Evolutionary conservation across 2,797 vertebrate species (phyloP).

Genomic region (Anas bernieri): DNA sequence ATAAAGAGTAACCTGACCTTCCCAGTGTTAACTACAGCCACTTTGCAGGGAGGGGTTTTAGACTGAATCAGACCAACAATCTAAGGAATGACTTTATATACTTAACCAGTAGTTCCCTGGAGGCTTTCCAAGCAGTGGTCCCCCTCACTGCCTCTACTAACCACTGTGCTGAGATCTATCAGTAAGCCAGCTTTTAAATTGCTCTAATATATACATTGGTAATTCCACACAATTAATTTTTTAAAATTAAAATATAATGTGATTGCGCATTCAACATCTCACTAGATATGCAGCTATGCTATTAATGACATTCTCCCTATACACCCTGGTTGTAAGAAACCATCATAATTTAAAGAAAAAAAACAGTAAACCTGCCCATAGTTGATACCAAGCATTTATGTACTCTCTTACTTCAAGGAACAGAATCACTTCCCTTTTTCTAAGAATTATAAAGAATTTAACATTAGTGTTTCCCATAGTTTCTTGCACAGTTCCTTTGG

Average conservation of each 20-base stretch:
- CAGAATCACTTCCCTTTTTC: background rate
- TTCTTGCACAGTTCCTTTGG: background rate
- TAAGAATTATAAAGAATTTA: background rate
- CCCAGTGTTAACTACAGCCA: background rate
- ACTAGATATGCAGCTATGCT: background rate
- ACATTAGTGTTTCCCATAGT: background rate
- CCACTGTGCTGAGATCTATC: background rate
- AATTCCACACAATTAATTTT: background rate
- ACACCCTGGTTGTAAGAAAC: background rate
- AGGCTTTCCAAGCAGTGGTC: background rate
- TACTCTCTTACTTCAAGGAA: background rate
- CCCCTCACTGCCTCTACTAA: background rate
- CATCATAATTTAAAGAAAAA: background rate
- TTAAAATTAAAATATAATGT: background rate
- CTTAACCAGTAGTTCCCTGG: background rate
- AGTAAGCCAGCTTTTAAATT: background rate
- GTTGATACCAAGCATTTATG: background rate
- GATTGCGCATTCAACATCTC: background rate
- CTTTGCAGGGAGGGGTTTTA: background rate
- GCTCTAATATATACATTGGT: background rate
- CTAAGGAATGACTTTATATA: background rate
- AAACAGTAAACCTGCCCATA: background rate
- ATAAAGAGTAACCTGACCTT: background rate
- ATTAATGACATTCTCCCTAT: background rate
- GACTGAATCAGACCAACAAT: background rate